Percentiles rank a stretch among this genome's conserved stretches.
These are phyloP conservation scores for Belgica antarctica DNA, from an alignment of 2,888 invertebrate genomes.

Conservation along the genomic window DNA sequence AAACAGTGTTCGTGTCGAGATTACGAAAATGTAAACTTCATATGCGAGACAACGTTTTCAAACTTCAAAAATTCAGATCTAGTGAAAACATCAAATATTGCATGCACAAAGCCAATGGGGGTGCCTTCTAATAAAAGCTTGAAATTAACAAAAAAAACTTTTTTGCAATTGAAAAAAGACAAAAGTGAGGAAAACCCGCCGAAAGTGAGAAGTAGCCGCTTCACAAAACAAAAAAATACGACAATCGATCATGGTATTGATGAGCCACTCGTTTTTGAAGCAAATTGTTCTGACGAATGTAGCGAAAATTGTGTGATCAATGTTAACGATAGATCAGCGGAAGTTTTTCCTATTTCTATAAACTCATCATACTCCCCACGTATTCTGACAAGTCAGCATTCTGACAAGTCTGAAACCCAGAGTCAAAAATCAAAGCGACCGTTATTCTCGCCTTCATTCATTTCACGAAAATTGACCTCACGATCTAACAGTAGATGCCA, in stretches of 20 bases:
- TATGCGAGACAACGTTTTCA: slow-evolving; percentile 36
- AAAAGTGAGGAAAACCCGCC: slow-evolving; percentile 18
- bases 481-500: slow-evolving; percentile 25
- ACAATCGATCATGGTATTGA: slow-evolving; percentile 29
- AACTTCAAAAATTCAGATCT: no score
- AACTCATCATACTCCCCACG: slow-evolving; percentile 27
- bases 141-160: slow-evolving; percentile 16
- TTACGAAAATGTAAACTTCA: slow-evolving; percentile 31
- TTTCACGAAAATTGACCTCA: slow-evolving; percentile 47
- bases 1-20: slow-evolving; percentile 40
- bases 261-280: background rate
- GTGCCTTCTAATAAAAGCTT: no score
- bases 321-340: slow-evolving; percentile 36
- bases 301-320: slow-evolving; percentile 41
- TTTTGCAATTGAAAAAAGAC: slow-evolving; percentile 18
- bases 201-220: background rate
- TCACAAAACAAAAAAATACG: slow-evolving; percentile 40
- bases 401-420: slow-evolving; percentile 38
- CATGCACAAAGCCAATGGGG: no score
- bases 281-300: background rate
- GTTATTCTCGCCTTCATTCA: slow-evolving; percentile 48
- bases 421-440: slow-evolving; percentile 45
- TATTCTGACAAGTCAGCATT: slow-evolving; percentile 12
- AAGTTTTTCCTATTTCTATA: slow-evolving; percentile 28
- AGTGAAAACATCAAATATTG: no score